Evolutionary conservation across 2,113 vertebrate species (phyloP), one percentile per base, ranked within the genome.

Genomic region (Hemiscyllium ocellatum): DNA sequence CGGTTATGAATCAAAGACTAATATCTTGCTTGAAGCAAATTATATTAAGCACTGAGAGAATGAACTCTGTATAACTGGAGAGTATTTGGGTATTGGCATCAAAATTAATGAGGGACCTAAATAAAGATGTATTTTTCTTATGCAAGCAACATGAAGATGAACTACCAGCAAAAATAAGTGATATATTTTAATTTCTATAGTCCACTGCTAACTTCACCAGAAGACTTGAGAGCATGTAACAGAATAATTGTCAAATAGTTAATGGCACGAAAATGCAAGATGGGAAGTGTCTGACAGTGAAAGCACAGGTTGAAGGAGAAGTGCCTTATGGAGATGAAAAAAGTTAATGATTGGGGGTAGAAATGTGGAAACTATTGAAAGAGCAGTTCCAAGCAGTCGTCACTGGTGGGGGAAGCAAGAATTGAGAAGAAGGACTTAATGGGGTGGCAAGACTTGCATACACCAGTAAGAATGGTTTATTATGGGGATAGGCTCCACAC

Each of bases 1-100:
- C 70, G 66, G 70, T 94, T 94, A 42, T 70, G 66, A 68, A 68
- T 94, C 70, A 94, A 69, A 94, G 66, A 94, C 37, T 47, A 70
- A 22, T 20, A 24, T 70, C 8, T 47, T 50, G 65, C 66, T 94
- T 68, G 37, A 94, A 70, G 37, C 93, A 50, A 94, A 22, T 70
- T 94, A 17, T 70, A 47, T 26, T 69, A 94, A 47, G 12, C 66
- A 94, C 37, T 70, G 37, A 42, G 37, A 24, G 70, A 42, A 68
- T 12, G 37, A n/a, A 68, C 61, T 20, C 6, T 8, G 17, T 93
- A 22, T 61, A 94, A 94, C 15, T 19, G 61, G 33, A 68, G 68
- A 20, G 90, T 68, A 17, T n/a, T 37, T 33, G 2, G 15, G 12
- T 61, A 56, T 56, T 24, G 50, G 52, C 26, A 56, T 56, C 50